These are phyloP conservation scores for Drosophila tropicalis DNA, from an alignment of 1,140 invertebrate genomes.

Conservation along the genomic window DNA sequence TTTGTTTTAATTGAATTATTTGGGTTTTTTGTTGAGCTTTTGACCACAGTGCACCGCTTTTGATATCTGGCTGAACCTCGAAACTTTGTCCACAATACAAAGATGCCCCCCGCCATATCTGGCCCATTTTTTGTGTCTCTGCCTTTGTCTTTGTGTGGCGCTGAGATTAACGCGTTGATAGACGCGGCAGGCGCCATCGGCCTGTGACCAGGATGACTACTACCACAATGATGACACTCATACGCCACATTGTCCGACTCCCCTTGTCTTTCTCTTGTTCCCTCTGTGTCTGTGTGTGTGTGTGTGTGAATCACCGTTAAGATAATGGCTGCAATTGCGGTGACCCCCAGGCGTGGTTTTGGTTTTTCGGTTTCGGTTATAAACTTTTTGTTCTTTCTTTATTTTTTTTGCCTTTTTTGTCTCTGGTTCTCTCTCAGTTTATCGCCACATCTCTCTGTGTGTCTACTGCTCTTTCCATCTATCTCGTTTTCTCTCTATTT, in stretches of 20 bases:
- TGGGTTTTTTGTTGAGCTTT: too few relatives aligned
- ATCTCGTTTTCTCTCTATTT: slow-evolving; percentile 22
- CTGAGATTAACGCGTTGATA: slow-evolving; percentile 77
- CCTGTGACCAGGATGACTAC: slow-evolving; percentile 44
- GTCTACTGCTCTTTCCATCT: slow-evolving; percentile 14
- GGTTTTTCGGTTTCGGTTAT: slow-evolving; percentile 75
- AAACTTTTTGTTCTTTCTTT: slow-evolving; percentile 72
- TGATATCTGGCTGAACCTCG: slow-evolving; percentile 33
- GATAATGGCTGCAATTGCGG: slow-evolving; percentile 80
- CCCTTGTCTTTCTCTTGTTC: slow-evolving; percentile 5
- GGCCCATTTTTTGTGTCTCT: background rate
- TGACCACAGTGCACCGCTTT: slow-evolving; percentile 35
- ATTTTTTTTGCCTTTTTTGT: slow-evolving; percentile 39
- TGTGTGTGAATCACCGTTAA: slow-evolving; percentile 69
- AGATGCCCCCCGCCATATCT: slow-evolving; percentile 45
- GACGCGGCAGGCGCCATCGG: slow-evolving; percentile 64
- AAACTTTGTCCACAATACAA: slow-evolving; percentile 65
- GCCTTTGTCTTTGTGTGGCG: slow-evolving; percentile 35
- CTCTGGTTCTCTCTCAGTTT: slow-evolving; percentile 19
- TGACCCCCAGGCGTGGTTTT: slow-evolving; percentile 79
- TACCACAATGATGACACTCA: slow-evolving; percentile 63
- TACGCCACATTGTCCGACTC: slow-evolving; percentile 59
- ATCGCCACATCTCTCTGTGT: slow-evolving; percentile 18
- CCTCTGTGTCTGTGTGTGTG: slow-evolving; percentile 23
- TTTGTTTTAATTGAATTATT: background rate